Evolutionary conservation across 2,113 vertebrate species (phyloP).

Genomic region (Gambusia affinis): DNA sequence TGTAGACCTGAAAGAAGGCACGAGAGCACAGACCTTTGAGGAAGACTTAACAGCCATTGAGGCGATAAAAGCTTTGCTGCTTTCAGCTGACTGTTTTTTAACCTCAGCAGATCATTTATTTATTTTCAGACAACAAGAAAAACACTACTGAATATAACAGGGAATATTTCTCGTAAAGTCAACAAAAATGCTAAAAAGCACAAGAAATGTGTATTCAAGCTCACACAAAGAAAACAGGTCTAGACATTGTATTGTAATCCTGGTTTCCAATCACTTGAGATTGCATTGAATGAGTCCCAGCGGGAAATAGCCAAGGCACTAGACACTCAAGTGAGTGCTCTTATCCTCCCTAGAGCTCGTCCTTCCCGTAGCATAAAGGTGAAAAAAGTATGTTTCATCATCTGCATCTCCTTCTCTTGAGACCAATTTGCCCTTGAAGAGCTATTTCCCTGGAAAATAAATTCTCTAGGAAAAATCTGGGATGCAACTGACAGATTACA

Average conservation of each 20-base stretch:
- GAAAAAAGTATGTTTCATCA: constrained; percentile 10
- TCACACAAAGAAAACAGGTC: background rate
- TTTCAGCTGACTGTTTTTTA: constrained; percentile 2
- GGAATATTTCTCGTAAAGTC: background rate
- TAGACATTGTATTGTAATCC: constrained; percentile 4
- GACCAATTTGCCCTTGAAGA: constrained; percentile 15
- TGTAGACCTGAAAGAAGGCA: constrained; percentile 29
- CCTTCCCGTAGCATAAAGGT: background rate
- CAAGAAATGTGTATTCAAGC: background rate
- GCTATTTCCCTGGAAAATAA: constrained; percentile 13
- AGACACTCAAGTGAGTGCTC: background rate
- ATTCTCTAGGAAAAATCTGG: constrained; percentile 11
- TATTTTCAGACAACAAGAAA: background rate
- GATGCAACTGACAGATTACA: background rate
- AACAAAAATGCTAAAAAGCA: background rate
- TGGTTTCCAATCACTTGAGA: background rate
- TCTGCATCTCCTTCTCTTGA: background rate
- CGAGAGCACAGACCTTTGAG: constrained; percentile 48
- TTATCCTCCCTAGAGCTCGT: constrained; percentile 2
- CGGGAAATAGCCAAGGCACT: background rate
- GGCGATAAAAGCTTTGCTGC: constrained; percentile 33
- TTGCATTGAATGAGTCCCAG: background rate
- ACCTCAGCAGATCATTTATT: background rate
- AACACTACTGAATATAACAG: background rate
- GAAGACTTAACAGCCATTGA: constrained; percentile 24